Evolutionary conservation across 1,140 invertebrate genomes (phyloP).

Genomic region (Cecropterus lyciades): DNA sequence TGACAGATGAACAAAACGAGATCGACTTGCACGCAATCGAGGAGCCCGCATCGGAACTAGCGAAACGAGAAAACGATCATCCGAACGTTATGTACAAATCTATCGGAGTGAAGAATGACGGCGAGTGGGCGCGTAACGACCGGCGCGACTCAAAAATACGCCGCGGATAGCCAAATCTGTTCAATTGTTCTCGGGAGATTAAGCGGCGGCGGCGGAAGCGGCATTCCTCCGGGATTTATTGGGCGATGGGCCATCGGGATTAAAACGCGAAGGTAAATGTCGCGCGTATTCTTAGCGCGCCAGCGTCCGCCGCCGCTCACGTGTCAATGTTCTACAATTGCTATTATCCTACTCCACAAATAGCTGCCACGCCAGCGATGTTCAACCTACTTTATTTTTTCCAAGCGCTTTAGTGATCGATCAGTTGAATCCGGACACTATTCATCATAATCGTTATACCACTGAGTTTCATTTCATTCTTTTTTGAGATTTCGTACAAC

Average conservation of each 20-base stretch:
- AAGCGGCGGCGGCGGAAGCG: constrained; percentile 40
- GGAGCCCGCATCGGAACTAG: neutral
- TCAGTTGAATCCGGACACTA: neutral
- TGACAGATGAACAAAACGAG: constrained; percentile 2
- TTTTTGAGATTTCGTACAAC: too few species aligned
- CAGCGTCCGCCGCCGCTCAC: constrained; percentile 24
- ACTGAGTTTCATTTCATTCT: too few species aligned
- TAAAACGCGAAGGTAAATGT: constrained; percentile 56
- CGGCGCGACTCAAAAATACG: constrained; percentile 38
- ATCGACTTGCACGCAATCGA: neutral
- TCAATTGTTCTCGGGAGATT: constrained; percentile 49
- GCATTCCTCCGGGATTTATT: constrained; percentile 66
- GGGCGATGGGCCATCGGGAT: constrained; percentile 40
- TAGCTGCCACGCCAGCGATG: constrained; percentile 15
- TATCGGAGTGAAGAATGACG: constrained; percentile 37
- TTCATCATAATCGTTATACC: neutral
- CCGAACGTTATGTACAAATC: constrained; percentile 33
- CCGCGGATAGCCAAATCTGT: constrained; percentile 45
- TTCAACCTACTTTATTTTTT: constrained; percentile 21
- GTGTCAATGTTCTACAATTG: constrained; percentile 31
- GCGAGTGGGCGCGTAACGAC: constrained; percentile 37
- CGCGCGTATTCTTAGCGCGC: constrained; percentile 51
- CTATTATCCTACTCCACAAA: constrained; percentile 35
- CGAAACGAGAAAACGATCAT: neutral
- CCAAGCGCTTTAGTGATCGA: neutral